phyloP scores from a whole-genome alignment of 2,888 invertebrate genomes.

The Ethmia dodecea region DNA sequence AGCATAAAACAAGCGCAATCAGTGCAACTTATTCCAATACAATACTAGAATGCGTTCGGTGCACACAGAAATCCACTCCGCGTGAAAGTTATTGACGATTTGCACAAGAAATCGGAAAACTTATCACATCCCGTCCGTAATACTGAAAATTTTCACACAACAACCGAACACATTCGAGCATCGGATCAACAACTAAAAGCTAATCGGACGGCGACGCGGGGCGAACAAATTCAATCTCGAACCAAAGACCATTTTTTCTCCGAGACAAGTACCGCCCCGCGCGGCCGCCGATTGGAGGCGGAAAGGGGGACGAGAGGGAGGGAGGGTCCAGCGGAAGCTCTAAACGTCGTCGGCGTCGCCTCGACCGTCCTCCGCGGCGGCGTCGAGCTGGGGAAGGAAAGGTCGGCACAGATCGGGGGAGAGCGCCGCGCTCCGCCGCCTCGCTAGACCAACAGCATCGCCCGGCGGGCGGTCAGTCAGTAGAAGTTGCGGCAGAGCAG shows the following conservation, averaged over 20 bases:
- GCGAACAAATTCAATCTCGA: constrained; percentile 19
- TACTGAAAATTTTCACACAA: neutral
- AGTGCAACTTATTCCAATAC: constrained; percentile 17
- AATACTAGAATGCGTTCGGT: constrained; percentile 23
- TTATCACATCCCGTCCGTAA: constrained; percentile 19
- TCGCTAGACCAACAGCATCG: constrained; percentile 8
- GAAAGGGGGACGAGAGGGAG: constrained; percentile 18
- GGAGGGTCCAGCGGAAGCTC: constrained; percentile 22
- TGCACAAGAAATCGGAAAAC: constrained; percentile 32
- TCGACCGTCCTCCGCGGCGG: constrained; percentile 21
- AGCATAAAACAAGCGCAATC: constrained; percentile 20
- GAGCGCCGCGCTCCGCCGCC: constrained; percentile 14
- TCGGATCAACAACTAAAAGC: neutral
- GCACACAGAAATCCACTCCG: constrained; percentile 5
- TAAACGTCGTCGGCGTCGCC: constrained; percentile 22
- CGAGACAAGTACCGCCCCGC: constrained; percentile 13
- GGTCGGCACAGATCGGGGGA: constrained; percentile 22
- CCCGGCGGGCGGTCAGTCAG: constrained; percentile 31
- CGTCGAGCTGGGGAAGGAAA: constrained; percentile 29
- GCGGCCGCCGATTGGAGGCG: constrained; percentile 12
- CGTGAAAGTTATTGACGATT: constrained; percentile 30
- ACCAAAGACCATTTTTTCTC: constrained; percentile 32
- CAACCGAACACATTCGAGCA: constrained; percentile 15
- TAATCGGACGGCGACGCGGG: constrained; percentile 16
- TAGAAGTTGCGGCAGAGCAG: constrained; percentile 70